Evolutionary conservation across 53 echinoderm and acorn worm species (phyloP).

Genomic region (Arbacia lixula): DNA sequence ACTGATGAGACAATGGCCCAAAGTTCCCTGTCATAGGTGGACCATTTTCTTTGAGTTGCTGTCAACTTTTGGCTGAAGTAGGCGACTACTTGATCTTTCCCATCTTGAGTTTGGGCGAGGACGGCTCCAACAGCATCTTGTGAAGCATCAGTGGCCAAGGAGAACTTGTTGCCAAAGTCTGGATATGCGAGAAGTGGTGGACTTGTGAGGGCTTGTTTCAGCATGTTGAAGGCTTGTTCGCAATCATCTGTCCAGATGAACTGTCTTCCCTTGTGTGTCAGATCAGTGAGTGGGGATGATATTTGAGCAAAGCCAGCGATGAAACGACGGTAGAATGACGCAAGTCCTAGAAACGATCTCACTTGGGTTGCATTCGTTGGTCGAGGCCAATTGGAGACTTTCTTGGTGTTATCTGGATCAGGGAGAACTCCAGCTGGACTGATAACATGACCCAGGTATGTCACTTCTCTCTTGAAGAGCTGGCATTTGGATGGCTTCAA

Average conservation of each 20-base stretch:
- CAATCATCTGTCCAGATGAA: slow-evolving; percentile 75
- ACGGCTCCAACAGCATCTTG: no score
- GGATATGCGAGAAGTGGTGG: slow-evolving; percentile 46
- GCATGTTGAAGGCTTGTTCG: slow-evolving; percentile 56
- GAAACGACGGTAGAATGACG: slow-evolving; percentile 45
- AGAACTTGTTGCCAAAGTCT: slow-evolving; percentile 14
- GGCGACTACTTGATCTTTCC: slow-evolving; percentile 45
- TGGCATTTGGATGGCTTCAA: slow-evolving; percentile 46
- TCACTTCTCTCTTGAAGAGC: slow-evolving; percentile 38
- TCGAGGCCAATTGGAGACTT: slow-evolving; percentile 51
- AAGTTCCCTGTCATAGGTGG: slow-evolving; percentile 49
- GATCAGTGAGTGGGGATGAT: not conserved
- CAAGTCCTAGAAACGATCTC: slow-evolving; percentile 60
- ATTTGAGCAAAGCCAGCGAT: slow-evolving; percentile 13
- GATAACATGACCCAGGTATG: slow-evolving; percentile 31
- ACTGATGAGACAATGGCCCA: slow-evolving; percentile 52
- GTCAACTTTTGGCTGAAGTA: slow-evolving; percentile 44
- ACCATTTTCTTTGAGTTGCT: slow-evolving; percentile 24
- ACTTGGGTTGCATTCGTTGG: slow-evolving; percentile 52
- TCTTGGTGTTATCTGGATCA: slow-evolving; percentile 55
- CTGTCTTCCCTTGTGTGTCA: slow-evolving; percentile 38
- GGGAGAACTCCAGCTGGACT: slow-evolving; percentile 46
- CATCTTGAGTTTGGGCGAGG: slow-evolving; percentile 61
- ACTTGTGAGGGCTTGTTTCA: slow-evolving; percentile 42
- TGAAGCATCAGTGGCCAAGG: slow-evolving; percentile 44